These are phyloP conservation scores for Eumeta japonica DNA, from an alignment of 1,140 invertebrate species.

Conservation along the genomic window DNA sequence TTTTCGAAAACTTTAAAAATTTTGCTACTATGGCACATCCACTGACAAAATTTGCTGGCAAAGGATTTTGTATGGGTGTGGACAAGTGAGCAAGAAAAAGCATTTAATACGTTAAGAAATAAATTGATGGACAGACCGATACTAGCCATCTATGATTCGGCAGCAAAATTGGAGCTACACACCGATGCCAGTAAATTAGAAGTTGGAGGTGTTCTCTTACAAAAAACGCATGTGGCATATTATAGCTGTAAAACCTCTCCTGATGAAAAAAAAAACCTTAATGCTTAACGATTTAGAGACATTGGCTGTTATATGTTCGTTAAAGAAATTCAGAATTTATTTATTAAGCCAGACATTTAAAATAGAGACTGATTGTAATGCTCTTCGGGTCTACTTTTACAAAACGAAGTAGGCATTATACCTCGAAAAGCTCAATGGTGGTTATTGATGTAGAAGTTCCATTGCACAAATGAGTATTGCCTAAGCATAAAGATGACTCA, in stretches of 20 bases:
- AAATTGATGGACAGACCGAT: constrained; percentile 1
- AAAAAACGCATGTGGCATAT: constrained; percentile 2
- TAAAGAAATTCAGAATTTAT: too few relatives aligned
- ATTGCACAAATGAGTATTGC: constrained; percentile 4
- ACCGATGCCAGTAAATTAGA: constrained; percentile 8
- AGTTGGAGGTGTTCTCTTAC: constrained; percentile 6
- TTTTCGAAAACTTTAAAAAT: constrained; percentile 14
- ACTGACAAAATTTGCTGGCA: too few relatives aligned
- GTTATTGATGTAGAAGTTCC: background rate
- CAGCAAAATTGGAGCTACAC: constrained; percentile 5
- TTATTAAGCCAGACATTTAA: too few relatives aligned
- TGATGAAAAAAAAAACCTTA: constrained; percentile 4
- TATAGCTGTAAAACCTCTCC: constrained; percentile 3
- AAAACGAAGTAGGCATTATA: constrained; percentile 1
- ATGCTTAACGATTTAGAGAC: too few relatives aligned
- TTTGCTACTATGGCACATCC: constrained; percentile 11
- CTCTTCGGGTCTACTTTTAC: background rate
- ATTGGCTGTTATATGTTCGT: background rate
- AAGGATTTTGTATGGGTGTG: constrained; percentile 6
- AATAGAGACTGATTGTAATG: too few relatives aligned
- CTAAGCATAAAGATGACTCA: constrained; percentile 19
- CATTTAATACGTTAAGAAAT: constrained; percentile 2
- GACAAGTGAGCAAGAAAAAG: background rate
- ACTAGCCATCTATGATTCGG: constrained; percentile 6
- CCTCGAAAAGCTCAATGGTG: constrained; percentile 1